Conservation (phyloP, 2,113 vertebrate species). For the Polypterus bichir region DNA sequence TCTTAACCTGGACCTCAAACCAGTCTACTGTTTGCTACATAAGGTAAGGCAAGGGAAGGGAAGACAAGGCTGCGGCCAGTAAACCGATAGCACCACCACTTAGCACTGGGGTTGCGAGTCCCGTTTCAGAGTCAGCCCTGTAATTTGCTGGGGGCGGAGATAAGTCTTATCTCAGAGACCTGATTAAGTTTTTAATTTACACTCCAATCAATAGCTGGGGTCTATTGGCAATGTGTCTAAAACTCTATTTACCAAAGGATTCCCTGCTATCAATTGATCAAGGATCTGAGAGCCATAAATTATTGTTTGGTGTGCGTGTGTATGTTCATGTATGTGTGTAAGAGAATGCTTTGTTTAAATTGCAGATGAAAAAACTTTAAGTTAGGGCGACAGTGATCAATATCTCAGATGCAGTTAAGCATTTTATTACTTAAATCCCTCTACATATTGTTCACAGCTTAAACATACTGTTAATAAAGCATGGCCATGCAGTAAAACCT, state of each 20-base stretch:
- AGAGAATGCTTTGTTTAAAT: slow-evolving; percentile 21
- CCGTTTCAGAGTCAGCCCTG: slow-evolving; percentile 43
- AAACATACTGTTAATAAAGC: too few relatives aligned
- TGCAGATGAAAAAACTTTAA: slow-evolving; percentile 28
- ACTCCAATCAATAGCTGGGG: slow-evolving; percentile 96
- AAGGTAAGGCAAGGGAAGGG: too few relatives aligned
- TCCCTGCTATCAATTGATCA: slow-evolving; percentile 99
- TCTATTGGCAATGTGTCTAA: slow-evolving; percentile 99
- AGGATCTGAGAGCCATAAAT: slow-evolving; percentile 92
- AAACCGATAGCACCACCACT: too few relatives aligned
- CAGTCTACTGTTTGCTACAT: too few relatives aligned
- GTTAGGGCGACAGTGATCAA: slow-evolving; percentile 16
- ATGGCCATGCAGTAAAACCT: too few relatives aligned
- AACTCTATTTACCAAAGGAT: slow-evolving; percentile 98
- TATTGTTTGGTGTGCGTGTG: slow-evolving; percentile 36
- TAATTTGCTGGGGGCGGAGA: slow-evolving; percentile 60
- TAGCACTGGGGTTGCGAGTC: slow-evolving; percentile 21
- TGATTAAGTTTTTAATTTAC: slow-evolving; percentile 99
- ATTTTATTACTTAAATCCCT: slow-evolving; percentile 9
- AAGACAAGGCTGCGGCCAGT: too few relatives aligned
- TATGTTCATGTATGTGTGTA: slow-evolving; percentile 9
- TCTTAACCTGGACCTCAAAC: too few relatives aligned
- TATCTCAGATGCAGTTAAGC: slow-evolving; percentile 20
- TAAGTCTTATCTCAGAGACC: slow-evolving; percentile 72
- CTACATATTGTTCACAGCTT: background rate